These are phyloP conservation scores for Drosophila truncata DNA, from an alignment of 1,140 invertebrate species.

Conservation along the genomic window DNA sequence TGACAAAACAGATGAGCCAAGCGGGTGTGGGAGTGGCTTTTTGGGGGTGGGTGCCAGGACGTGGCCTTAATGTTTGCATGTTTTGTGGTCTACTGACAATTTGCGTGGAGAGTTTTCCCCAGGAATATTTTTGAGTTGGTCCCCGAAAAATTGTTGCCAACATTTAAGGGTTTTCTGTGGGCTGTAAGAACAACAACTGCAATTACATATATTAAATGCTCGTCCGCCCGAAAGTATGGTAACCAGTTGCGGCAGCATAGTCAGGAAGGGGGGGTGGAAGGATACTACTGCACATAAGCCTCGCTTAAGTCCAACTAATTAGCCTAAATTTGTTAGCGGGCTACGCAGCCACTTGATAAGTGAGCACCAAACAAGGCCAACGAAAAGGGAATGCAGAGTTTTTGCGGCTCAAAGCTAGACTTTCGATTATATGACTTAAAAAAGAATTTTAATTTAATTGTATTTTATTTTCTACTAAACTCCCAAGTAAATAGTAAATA, in stretches of 20 bases:
- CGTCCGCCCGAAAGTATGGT: slow-evolving; percentile 43
- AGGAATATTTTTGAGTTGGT: slow-evolving; percentile 39
- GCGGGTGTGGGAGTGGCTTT: background rate
- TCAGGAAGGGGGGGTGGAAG: slow-evolving; percentile 13
- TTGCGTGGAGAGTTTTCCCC: slow-evolving; percentile 14
- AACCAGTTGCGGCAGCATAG: slow-evolving; percentile 48
- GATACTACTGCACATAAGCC: slow-evolving; percentile 49
- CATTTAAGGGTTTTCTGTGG: slow-evolving; percentile 34
- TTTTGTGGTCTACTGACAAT: slow-evolving; percentile 75
- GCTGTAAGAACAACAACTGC: slow-evolving; percentile 56
- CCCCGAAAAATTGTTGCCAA: slow-evolving; percentile 46
- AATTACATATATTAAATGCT: slow-evolving; percentile 69
- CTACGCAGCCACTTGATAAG: slow-evolving; percentile 63
- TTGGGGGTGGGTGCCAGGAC: slow-evolving; percentile 23
- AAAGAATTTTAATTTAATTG: too few species aligned
- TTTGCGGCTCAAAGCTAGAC: background rate
- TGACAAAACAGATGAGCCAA: slow-evolving; percentile 56
- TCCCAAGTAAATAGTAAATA: too few species aligned
- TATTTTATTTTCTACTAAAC: too few species aligned
- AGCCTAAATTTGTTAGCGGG: slow-evolving; percentile 71
- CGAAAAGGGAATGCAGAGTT: background rate
- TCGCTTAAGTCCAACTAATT: slow-evolving; percentile 76
- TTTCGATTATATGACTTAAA: background rate
- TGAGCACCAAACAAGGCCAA: slow-evolving; percentile 27
- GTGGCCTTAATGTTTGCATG: slow-evolving; percentile 70